Evolutionary conservation across 2,113 vertebrate species (phyloP).

Genomic region (Gallinago jamesoni): DNA sequence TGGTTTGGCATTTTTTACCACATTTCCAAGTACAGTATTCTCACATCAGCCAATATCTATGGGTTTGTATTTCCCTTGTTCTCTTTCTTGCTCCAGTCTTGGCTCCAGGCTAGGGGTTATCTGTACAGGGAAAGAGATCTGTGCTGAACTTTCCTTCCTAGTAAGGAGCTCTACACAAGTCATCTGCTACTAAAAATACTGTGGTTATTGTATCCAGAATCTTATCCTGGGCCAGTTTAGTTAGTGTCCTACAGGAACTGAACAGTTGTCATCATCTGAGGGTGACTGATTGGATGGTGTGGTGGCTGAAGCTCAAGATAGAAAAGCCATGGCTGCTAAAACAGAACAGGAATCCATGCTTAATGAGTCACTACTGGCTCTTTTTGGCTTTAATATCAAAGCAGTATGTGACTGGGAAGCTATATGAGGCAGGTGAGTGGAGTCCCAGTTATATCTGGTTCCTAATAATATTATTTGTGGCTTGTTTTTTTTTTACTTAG

Average conservation of each 20-base stretch:
- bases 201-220: slow-evolving; percentile 10
- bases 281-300: neutral
- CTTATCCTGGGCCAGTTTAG: slow-evolving; percentile 1
- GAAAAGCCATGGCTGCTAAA: slow-evolving; percentile 28
- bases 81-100: neutral
- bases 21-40: neutral
- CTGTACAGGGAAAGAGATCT: neutral
- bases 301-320: slow-evolving; percentile 34
- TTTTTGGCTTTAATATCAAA: neutral
- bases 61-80: neutral
- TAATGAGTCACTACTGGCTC: neutral
- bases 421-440: neutral
- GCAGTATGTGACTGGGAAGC: neutral
- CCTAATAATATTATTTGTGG: neutral
- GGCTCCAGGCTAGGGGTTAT: neutral
- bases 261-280: neutral
- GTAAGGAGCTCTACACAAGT: neutral
- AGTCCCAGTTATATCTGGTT: neutral
- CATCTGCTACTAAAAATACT: slow-evolving; percentile 46
- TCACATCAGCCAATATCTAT: neutral
- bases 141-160: slow-evolving; percentile 3
- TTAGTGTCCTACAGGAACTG: neutral
- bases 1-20: neutral
- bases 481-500: neutral
- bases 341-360: neutral